Base-by-base conservation (phyloP, 2,113 vertebrate genomes). In the Regulus satrapa region DNA sequence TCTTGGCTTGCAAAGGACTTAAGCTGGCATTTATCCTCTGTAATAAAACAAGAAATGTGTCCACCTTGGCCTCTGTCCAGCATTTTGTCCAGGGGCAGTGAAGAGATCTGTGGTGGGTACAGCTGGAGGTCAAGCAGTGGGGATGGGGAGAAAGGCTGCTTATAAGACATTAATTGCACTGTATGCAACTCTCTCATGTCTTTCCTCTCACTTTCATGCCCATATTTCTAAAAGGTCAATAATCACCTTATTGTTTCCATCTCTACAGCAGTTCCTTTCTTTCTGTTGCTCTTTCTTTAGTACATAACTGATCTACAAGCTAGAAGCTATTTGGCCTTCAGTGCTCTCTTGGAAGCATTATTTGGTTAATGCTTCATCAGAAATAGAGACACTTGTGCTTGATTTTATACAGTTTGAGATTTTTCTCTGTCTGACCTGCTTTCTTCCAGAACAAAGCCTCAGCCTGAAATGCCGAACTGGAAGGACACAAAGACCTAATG, bases 321-420 rank as follows among this genome's bases (percentile, higher is more conserved):
- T 82, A 92, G 89, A 94, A 87, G 55, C 12, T 73, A 79, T 97
- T 96, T 97, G 86, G 80, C 89, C 66, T 83, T 67, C 34, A 32
- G 25, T 85, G 73, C 52, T 88, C 81, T 61, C 81, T 81, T 84
- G 40, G 48, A 97, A 80, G n/a, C 11, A 49, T 67, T 77, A 67
- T 79, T 91, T 85, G 25, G 76, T 61, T 94, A 85, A 95, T 89
- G 32, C 62, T 95, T 86, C 80, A 88, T 92, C 76, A 89, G 89
- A 91, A 83, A 79, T 8, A 29, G 78, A 91, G 83, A 54, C 21
- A 49, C 4, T 51, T 51, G 40, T 82, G 46, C 29, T 85, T 86
- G 19, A 73, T 68, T 85, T 93, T 63, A 43, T 29, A 49, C 1
- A 8, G 56, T 74, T 69, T 12, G 9, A 20, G 0, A 19, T 18